Evolutionary conservation across 1,140 invertebrate genomes (phyloP), one percentile per base, ranked within the genome.

Genomic region (Bombus cullumanus): DNA sequence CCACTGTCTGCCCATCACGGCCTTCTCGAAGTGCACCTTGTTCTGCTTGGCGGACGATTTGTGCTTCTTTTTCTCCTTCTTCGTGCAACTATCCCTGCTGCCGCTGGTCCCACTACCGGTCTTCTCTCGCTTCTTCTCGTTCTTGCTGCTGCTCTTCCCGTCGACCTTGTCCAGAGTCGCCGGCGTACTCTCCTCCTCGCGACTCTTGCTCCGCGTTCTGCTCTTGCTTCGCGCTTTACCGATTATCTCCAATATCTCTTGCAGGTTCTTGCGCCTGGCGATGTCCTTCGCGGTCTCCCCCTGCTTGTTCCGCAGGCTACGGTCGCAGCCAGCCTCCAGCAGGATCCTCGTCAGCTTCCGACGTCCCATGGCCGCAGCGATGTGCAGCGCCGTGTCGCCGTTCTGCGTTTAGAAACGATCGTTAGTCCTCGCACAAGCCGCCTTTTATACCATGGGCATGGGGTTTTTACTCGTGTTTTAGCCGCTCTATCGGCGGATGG

Each of bases 351-450:
- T 99, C 74, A 99, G 95, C 95, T 99, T 99, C 62, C 98, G 96
- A 66, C 98, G 96, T 31, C 98, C 98, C 97, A 99, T 98, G 3
- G 98, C 98, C 13, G 98, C 97, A 10, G 98, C 97, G 88, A 99
- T 99, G 93, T 99, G 99, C 34, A 99, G 94, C 0, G 98, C 97
- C 0, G 98, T 99, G 93, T 99, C 99, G 3, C 98, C 98, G 95
- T 99, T 99, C 97, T 97, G 92, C 28, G n/a, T 62, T 72, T 4
- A 15, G 53, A 34, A 31, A 69, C n/a, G 37, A 41, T 59, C 68
- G 41, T 37, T 79, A 78, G 47, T 4, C n/a, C 28, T 73, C 47
- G 12, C 10, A 2, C 31, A 5, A 43, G 25, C 39, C 34, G n/a
- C 31, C 18, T n/a, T 37, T 75, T n/a, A 25, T n/a, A 25, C 3